These are phyloP conservation scores for Condylostylus longicornis DNA, from an alignment of 1,140 invertebrate species.

Conservation along the genomic window DNA sequence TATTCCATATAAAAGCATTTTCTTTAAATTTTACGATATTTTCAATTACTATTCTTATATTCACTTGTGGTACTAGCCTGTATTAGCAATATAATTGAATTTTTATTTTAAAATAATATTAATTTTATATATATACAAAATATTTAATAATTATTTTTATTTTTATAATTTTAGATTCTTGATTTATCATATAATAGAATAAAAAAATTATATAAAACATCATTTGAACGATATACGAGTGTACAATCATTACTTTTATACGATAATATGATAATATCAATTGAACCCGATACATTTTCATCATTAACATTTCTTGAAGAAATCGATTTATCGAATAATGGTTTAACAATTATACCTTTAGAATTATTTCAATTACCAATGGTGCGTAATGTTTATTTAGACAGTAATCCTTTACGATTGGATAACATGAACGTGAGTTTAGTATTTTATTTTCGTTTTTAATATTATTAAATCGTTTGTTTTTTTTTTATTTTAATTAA, in stretches of 20 bases:
- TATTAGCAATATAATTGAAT: background rate
- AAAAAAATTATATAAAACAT: constrained; percentile 37
- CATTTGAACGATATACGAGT: constrained; percentile 38
- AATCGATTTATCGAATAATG: constrained; percentile 42
- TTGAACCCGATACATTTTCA: constrained; percentile 39
- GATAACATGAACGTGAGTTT: constrained; percentile 20
- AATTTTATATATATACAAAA: background rate
- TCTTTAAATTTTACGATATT: background rate
- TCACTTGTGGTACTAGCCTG: background rate
- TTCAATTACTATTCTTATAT: background rate
- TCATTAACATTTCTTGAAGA: constrained; percentile 33
- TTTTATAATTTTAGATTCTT: constrained; percentile 38
- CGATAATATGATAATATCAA: constrained; percentile 43
- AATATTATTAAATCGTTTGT: background rate
- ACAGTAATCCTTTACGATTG: constrained; percentile 40
- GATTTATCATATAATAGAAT: constrained; percentile 46
- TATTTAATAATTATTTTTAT: constrained; percentile 4
- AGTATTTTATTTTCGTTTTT: background rate
- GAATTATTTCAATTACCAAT: constrained; percentile 39
- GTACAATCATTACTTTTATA: constrained; percentile 41
- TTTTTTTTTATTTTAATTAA: constrained; percentile 4
- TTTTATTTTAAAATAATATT: background rate
- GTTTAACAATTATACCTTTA: constrained; percentile 37
- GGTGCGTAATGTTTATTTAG: constrained; percentile 40
- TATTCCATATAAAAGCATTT: too few species aligned